Base-by-base conservation (phyloP, 2,797 vertebrate species). In the Hyperoplus lanceolatus region DNA sequence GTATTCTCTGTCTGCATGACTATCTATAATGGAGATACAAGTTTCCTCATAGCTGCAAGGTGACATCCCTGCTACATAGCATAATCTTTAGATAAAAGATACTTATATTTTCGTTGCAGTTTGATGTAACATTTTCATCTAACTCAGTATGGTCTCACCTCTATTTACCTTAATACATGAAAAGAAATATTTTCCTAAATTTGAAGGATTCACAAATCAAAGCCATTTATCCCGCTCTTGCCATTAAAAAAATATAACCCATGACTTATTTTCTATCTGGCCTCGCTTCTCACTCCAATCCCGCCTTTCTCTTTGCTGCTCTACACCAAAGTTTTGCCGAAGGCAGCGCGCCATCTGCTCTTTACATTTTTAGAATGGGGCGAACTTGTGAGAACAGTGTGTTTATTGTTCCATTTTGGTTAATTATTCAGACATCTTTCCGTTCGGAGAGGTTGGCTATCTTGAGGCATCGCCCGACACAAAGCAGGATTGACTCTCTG, bases 281-380 rank as follows among this genome's bases (percentile, higher is more conserved):
- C 38, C 16, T 51, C 10, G 3, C 10, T 66, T 46, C 9, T n/a
- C 11, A 38, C 46, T 36, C 49, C 29, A 4, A 41, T 53, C 77
- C 46, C 42, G 12, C 38, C 39, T 61, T 59, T 65, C 4, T 57
- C 61, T 39, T 57, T 1, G 10, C 77, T 83, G 10, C 77, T 83
- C 69, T 8, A 38, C 49, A 54, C 61, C 77, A 77, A 78, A 67
- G 53, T 75, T 80, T 70, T 3, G 29, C 85, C 5, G 0, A 71
- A 75, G 86, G 88, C 87, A 36, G 14, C 4, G 53, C 42, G 80
- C 83, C 88, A 91, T 90, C 84, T 89, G 88, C 83, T 73, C 77
- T 71, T 84, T 73, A 90, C 89, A 82, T 85, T 85, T 89, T 87
- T 78, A 86, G 78, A 87, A 73, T 54, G 64, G 75, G 82, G 39